Conservation (phyloP, 2,888 invertebrate genomes). For the Tinea semifulvella region DNA sequence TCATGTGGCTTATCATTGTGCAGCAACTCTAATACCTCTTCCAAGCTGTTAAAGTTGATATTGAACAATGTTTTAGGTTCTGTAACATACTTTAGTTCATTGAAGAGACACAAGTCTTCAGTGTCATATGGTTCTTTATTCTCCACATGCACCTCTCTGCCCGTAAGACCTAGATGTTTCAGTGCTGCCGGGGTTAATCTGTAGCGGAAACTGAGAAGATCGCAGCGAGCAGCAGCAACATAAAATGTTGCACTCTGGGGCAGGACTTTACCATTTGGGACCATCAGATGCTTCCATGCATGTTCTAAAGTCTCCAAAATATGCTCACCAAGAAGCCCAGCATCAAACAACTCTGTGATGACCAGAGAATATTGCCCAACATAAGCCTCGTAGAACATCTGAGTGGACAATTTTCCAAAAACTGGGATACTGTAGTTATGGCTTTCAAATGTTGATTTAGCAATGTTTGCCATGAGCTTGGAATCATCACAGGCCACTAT, state of each 20-base stretch:
- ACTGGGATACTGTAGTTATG: constrained; percentile 63
- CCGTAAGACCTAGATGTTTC: constrained; percentile 31
- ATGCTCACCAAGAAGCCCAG: constrained; percentile 80
- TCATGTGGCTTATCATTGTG: constrained; percentile 39
- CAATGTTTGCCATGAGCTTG: constrained; percentile 69
- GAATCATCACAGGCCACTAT: constrained; percentile 76
- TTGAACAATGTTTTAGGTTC: constrained; percentile 61
- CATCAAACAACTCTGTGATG: constrained; percentile 83
- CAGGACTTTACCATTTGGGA: constrained; percentile 58
- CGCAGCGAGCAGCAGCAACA: constrained; percentile 69
- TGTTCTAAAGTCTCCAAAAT: constrained; percentile 72
- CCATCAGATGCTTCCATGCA: constrained; percentile 72
- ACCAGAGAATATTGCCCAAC: constrained; percentile 68
- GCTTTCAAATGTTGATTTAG: constrained; percentile 46
- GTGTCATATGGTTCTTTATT: constrained; percentile 72
- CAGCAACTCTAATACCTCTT: constrained; percentile 49
- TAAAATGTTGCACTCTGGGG: constrained; percentile 71
- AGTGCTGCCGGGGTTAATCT: constrained; percentile 32
- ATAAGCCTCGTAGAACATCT: constrained; percentile 59
- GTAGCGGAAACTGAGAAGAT: constrained; percentile 53
- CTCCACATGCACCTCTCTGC: constrained; percentile 33
- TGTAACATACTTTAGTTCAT: constrained; percentile 67
- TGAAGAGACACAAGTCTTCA: constrained; percentile 68
- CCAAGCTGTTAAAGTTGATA: constrained; percentile 70
- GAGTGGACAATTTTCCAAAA: constrained; percentile 68